Evolutionary conservation across 2,797 vertebrate species (phyloP).

Genomic region (Pygocentrus nattereri): DNA sequence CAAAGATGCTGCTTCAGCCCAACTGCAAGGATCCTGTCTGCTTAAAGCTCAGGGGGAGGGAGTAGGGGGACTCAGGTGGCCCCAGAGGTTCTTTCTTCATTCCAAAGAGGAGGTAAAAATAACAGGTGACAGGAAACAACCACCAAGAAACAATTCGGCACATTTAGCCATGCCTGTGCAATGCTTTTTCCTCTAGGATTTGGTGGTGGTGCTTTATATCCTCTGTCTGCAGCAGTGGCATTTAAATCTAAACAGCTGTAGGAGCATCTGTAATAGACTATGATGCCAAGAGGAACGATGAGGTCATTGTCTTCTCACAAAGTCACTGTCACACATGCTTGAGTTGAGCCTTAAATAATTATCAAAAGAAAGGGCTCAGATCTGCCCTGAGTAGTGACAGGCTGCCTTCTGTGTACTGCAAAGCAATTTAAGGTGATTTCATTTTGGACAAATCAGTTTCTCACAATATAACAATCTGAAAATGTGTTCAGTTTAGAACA

Average conservation of each 20-base stretch:
- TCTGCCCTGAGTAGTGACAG: no score
- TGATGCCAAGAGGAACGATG: constrained; percentile 39
- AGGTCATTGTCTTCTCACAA: constrained; percentile 54
- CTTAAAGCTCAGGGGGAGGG: constrained; percentile 68
- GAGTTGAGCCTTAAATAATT: no score
- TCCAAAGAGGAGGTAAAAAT: constrained; percentile 23
- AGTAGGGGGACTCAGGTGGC: constrained; percentile 49
- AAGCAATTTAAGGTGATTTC: no score
- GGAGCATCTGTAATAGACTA: constrained; percentile 51
- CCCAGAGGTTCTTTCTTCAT: constrained; percentile 53
- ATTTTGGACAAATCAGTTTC: background rate
- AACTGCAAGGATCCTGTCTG: constrained; percentile 86
- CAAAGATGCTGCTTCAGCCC: constrained; percentile 92
- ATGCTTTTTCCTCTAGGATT: background rate
- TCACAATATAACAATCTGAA: background rate
- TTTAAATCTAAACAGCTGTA: constrained; percentile 54
- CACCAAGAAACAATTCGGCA: constrained; percentile 10
- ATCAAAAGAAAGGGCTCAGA: no score
- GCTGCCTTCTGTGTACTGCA: no score
- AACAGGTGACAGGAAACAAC: constrained; percentile 34
- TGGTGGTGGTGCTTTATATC: constrained; percentile 14
- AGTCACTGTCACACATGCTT: constrained; percentile 44
- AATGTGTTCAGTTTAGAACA: background rate
- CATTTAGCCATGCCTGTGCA: background rate
- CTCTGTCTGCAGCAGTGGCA: constrained; percentile 27